Percentiles rank a stretch among this genome's conserved stretches.
phyloP scores from a whole-genome alignment of 2,888 invertebrate genomes.

The Cryptophagus acutangulus region DNA sequence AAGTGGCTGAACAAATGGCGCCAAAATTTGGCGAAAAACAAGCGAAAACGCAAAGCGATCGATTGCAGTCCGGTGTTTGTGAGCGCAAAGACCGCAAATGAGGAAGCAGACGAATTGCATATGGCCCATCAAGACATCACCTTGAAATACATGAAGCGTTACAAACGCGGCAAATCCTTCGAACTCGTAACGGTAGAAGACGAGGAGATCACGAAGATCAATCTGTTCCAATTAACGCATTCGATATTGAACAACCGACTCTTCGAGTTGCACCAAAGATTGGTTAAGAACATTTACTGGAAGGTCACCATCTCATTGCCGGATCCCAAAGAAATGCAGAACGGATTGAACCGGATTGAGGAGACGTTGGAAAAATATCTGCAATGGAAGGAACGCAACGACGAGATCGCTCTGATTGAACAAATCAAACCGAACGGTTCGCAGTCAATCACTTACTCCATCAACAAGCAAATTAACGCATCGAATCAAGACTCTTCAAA shows the following conservation, averaged over 20 bases:
- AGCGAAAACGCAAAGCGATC: conserved; percentile 50
- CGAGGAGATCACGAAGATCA: conserved; percentile 28
- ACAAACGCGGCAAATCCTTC: conserved; percentile 45
- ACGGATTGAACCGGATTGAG: conserved; percentile 21
- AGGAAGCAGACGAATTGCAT: conserved; percentile 48
- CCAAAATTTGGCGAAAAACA: conserved; percentile 41
- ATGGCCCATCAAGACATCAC: conserved; percentile 47
- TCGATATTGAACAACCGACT: conserved; percentile 32
- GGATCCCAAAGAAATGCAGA: conserved; percentile 46
- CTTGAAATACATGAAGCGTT: conserved; percentile 50
- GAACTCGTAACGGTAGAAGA: conserved; percentile 27
- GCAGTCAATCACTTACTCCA: conserved; percentile 39
- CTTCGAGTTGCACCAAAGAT: conserved; percentile 26
- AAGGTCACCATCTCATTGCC: conserved; percentile 60
- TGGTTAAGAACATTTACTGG: conserved; percentile 51
- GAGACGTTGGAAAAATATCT: conserved; percentile 30
- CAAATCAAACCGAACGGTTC: conserved; percentile 20
- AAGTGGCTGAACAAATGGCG: conserved; percentile 51
- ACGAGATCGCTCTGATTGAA: conserved; percentile 40
- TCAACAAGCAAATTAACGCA: conserved; percentile 36
- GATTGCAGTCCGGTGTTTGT: conserved; percentile 55
- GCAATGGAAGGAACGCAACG: conserved; percentile 37
- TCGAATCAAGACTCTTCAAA: conserved; percentile 30
- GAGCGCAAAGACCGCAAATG: conserved; percentile 43
- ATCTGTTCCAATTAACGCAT: conserved; percentile 34